Evolutionary conservation across 2,888 invertebrate genomes (phyloP).

Genomic region (Brachypalpus laphriformis): DNA sequence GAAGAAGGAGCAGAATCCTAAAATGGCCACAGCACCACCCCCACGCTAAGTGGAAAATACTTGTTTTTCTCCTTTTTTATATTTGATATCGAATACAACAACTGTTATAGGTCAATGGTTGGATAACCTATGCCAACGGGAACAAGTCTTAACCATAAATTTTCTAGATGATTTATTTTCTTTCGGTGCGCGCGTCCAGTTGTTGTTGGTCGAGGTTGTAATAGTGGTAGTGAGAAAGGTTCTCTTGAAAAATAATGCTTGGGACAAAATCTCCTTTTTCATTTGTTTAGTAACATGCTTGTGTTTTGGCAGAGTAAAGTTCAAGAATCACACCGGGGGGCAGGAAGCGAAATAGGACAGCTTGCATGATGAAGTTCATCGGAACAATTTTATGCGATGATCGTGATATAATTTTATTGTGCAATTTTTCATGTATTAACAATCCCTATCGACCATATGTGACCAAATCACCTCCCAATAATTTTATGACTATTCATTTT

Average conservation of each 20-base stretch:
- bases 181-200: slow-evolving; percentile 45
- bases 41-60: slow-evolving; percentile 35
- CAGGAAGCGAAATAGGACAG: slow-evolving; percentile 18
- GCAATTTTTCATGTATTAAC: slow-evolving; percentile 66
- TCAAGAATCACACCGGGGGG: slow-evolving; percentile 18
- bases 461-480: slow-evolving; percentile 67
- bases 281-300: slow-evolving; percentile 22
- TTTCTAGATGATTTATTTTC: slow-evolving; percentile 69
- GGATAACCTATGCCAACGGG: slow-evolving; percentile 69
- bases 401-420: slow-evolving; percentile 70
- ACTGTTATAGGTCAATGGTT: slow-evolving; percentile 69
- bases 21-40: slow-evolving; percentile 45
- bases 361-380: slow-evolving; percentile 54
- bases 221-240: slow-evolving; percentile 1
- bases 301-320: slow-evolving; percentile 31
- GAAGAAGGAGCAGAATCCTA: slow-evolving; percentile 29
- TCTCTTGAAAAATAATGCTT: slow-evolving; percentile 25
- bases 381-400: slow-evolving; percentile 67
- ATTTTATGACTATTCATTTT: slow-evolving; percentile 60
- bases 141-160: slow-evolving; percentile 67
- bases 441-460: slow-evolving; percentile 63
- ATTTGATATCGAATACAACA: slow-evolving; percentile 52
- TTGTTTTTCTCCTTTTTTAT: slow-evolving; percentile 21
- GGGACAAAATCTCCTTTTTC: slow-evolving; percentile 19
- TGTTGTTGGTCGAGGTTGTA: slow-evolving; percentile 6